Evolutionary conservation across 2,888 invertebrate genomes (phyloP), one percentile per base, ranked within the genome.

Genomic region (Orgyia antiqua): DNA sequence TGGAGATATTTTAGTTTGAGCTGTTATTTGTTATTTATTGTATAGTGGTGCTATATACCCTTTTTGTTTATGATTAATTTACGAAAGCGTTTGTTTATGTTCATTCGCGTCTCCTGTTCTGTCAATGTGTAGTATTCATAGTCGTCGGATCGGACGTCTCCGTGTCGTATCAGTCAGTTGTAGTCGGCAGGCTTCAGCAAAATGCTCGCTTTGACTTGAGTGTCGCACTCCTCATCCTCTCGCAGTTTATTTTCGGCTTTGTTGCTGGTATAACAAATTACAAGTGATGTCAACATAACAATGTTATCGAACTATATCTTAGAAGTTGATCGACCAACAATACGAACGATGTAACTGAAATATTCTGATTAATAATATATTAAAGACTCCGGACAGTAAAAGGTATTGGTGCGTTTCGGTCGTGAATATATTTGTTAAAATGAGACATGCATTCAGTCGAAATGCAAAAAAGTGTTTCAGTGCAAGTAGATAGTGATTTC

Each of bases 401-500:
- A 69, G 66, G 71, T 62, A 69, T 64, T n/a, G n/a, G n/a, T n/a
- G n/a, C n/a, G n/a, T n/a, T n/a, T 58, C 51, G 55, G 51, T 51
- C 50, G 52, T 44, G 56, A 55, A 74, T 70, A 75, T 73, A 70
- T 71, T 68, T 57, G 67, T 73, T 71, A 87, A 86, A 82, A 87
- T 87, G 87, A 87, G 80, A 86, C 78, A 87, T 87, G 87, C 76
- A 83, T 77, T 74, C 84, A 56, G 64, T 73, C 82, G 86, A 83
- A 75, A 90, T 90, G 90, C 89, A 89, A 88, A 90, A 90, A 87
- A 91, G 92, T 89, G 93, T 93, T 67, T 92, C 93, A 74, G 93
- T 93, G 79, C 93, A 93, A 91, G 93, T 93, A 83, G 92, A 92
- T 89, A 92, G 92, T 90, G 92, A 93, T 88, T 92, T 93, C 87